phyloP scores from a whole-genome alignment of 2,888 invertebrate genomes.

The Nowickia ferox region DNA sequence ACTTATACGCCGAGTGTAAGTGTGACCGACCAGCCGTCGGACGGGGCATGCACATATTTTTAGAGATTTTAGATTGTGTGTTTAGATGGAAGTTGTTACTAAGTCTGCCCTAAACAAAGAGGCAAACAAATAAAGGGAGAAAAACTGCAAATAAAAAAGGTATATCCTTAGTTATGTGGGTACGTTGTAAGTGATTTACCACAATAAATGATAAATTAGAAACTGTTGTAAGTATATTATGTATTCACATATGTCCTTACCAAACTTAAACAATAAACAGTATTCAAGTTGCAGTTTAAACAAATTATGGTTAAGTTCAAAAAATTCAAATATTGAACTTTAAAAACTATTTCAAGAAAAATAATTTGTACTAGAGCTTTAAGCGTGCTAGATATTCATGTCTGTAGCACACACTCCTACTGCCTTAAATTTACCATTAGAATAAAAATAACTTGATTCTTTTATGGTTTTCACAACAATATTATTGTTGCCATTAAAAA shows the following conservation, averaged over 20 bases:
- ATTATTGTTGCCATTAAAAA: too few species aligned
- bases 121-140: neutral
- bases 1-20: neutral
- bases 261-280: neutral
- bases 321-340: too few species aligned
- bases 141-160: neutral
- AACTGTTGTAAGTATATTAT: constrained; percentile 48
- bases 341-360: too few species aligned
- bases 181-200: constrained; percentile 56
- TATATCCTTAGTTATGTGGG: constrained; percentile 46
- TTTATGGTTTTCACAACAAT: too few species aligned
- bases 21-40: neutral
- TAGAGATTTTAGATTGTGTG: constrained; percentile 54
- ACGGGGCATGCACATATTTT: constrained; percentile 32
- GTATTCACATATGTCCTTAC: neutral
- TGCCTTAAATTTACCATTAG: too few species aligned
- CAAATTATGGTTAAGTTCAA: too few species aligned
- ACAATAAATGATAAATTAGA: constrained; percentile 59
- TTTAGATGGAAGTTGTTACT: constrained; percentile 63
- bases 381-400: too few species aligned
- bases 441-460: too few species aligned
- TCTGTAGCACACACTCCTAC: too few species aligned
- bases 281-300: constrained; percentile 12
- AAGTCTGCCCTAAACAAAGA: constrained; percentile 51
- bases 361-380: too few species aligned